These are phyloP conservation scores for Hemitrygon akajei DNA, from an alignment of 2,797 vertebrate species.

Conservation along the genomic window DNA sequence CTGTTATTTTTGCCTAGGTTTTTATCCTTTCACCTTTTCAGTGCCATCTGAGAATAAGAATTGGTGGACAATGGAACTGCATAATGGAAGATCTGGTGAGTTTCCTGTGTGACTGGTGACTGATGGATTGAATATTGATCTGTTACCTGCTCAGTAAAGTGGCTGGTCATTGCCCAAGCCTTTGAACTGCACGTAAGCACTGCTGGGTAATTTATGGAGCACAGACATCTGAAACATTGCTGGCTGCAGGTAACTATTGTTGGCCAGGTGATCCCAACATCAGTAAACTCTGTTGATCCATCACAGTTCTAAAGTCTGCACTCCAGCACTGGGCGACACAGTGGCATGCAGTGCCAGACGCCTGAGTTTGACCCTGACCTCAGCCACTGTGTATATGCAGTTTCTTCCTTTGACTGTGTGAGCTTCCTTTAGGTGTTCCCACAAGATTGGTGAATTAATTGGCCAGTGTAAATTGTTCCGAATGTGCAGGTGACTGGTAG, in stretches of 20 bases:
- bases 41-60: conserved; percentile 1
- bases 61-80: neutral
- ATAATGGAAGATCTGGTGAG: neutral
- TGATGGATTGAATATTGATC: neutral
- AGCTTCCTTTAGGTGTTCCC: too few species aligned
- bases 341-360: too few species aligned
- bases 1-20: neutral
- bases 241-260: neutral
- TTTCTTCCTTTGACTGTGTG: too few species aligned
- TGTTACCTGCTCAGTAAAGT: neutral
- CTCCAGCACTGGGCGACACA: too few species aligned
- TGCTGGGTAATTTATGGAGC: neutral
- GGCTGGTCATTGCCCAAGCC: neutral
- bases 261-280: neutral
- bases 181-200: neutral
- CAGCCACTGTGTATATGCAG: too few species aligned
- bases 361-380: too few species aligned
- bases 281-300: neutral
- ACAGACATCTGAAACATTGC: neutral
- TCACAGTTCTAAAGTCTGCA: neutral
- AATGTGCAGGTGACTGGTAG: too few species aligned
- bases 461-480: too few species aligned
- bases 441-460: too few species aligned
- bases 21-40: neutral
- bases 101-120: conserved; percentile 8